These are phyloP conservation scores for Propithecus perrieri DNA, from an alignment of 2,797 vertebrate genomes.

Conservation along the genomic window DNA sequence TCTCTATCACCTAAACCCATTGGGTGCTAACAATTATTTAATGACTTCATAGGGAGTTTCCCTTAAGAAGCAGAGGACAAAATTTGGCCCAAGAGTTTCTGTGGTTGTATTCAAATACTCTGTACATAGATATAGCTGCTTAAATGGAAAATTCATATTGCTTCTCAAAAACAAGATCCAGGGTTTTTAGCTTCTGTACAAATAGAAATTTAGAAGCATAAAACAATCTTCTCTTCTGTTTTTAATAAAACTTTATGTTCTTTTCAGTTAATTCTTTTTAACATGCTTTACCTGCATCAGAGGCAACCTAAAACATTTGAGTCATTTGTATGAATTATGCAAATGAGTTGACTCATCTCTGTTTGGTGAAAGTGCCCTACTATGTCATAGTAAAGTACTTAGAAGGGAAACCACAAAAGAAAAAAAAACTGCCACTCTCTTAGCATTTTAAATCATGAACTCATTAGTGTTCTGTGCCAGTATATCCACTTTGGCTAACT, in stretches of 20 bases:
- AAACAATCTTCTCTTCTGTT: slow-evolving; percentile 38
- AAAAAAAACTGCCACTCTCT: neutral
- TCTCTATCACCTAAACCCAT: neutral
- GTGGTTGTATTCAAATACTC: slow-evolving; percentile 29
- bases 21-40: slow-evolving; percentile 26
- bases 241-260: slow-evolving; percentile 53
- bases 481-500: neutral
- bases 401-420: neutral
- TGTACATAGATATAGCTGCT: neutral
- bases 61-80: neutral
- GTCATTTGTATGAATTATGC: neutral
- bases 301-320: slow-evolving; percentile 16
- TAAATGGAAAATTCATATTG: slow-evolving; percentile 61
- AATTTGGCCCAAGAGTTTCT: neutral
- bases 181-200: slow-evolving; percentile 33
- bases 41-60: slow-evolving; percentile 30
- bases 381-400: neutral
- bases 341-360: neutral
- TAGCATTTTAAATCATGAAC: neutral
- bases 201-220: slow-evolving; percentile 24
- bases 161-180: slow-evolving; percentile 52
- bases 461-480: neutral
- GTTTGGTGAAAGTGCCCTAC: neutral
- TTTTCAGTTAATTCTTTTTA: slow-evolving; percentile 41
- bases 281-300: slow-evolving; percentile 24